Evolutionary conservation across 2,113 vertebrate species (phyloP), one percentile per base, ranked within the genome.

Genomic region (Pluvialis apricaria): DNA sequence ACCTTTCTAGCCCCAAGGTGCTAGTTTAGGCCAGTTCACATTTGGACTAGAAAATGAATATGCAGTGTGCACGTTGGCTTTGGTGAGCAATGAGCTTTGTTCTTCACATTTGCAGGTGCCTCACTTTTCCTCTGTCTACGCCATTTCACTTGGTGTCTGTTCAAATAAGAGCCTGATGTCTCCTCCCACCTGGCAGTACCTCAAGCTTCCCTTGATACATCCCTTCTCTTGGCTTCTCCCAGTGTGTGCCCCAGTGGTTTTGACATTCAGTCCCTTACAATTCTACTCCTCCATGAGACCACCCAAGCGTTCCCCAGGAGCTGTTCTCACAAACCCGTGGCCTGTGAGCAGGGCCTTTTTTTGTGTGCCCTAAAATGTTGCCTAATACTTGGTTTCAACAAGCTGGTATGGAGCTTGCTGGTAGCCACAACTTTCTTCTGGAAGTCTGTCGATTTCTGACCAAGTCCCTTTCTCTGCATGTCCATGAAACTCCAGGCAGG

Each of bases 211-310:
- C 31, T 72, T 78, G 44, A 31, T 40, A 25, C 5, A 11, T 54
- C 28, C 11, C 4, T 61, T 79, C 9, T 32, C 49, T 54, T 81
- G 51, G 38, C 24, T 73, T 64, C 19, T 82, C 28, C 34, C n/a
- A 26, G 0, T 26, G 29, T 25, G 17, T 31, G 22, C 11, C 26
- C 58, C 38, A 42, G 12, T 28, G 9, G 17, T 73, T 92, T 73
- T 73, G 54, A 49, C 32, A 64, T 52, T 77, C 34, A 86, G 22
- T 26, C 49, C 49, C 20, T 58, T 60, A 24, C 2, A 26, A 4
- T 28, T 7, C n/a, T 76, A 15, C 45, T 78, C 16, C 26, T n/a
- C 24, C 1, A 2, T 0, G 3, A 69, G 26, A n/a, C 5, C 31
- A 64, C 34, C 44, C 22, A 29, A 44, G 28, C n/a, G 19, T 70